Base-by-base conservation (phyloP, 2,113 vertebrate genomes). In the Labrus mixtus region DNA sequence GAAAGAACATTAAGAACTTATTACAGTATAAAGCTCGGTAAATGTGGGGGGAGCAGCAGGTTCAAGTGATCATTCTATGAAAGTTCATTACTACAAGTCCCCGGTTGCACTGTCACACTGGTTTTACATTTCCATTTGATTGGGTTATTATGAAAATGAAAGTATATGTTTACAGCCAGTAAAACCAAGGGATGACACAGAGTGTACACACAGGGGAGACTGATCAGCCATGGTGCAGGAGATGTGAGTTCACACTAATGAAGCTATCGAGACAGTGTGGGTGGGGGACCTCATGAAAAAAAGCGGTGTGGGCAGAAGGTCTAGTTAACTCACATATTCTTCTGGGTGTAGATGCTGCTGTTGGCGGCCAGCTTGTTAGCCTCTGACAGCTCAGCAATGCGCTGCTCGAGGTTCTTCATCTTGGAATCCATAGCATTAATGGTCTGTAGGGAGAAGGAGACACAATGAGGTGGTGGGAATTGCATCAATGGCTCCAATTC, bases 361-460 rank as follows among this genome's bases (percentile, higher is more conserved):
- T 99, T 99, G 75, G 98, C 98, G 0, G 97, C 98, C 73, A 99
- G 94, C 90, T 99, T 99, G 90, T 99, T 99, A 81, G 98, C 98
- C 88, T 99, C 98, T 1, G 97, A 98, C 81, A 99, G 81, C 86
- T 99, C 98, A 73, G 96, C 94, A 48, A 99, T 98, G 78, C 97
- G 96, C 91, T 99, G 98, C 87, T 99, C 98, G 93, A 99, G 92
- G 83, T 97, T 98, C 88, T 97, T 96, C 92, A 99, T 98, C 94
- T 99, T 99, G 0, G 97, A 99, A 89, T 99, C 98, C 98, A 99
- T 97, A 17, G 98, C 98, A 87, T 98, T 99, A 93, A 99, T 97
- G 93, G 97, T 99, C 98, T 99, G 89, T 36, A 91, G 68, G 53
- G 81, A 48, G 59, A 76, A 7, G 9, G 33, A 69, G 39, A 70